Evolutionary conservation across 2,888 invertebrate genomes (phyloP).

Genomic region (Agrochola lota): DNA sequence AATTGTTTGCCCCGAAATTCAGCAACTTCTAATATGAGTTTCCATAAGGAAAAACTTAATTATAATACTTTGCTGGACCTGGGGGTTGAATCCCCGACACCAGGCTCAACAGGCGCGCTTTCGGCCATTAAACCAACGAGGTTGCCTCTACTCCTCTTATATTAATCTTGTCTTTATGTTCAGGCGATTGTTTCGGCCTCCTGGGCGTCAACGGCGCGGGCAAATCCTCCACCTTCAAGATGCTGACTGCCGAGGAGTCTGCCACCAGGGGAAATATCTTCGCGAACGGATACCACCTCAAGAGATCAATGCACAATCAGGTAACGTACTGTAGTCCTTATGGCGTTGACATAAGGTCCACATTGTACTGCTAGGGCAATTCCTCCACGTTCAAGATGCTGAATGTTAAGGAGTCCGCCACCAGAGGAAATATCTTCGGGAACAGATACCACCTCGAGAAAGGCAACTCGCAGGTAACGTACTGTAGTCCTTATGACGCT

Average conservation of each 20-base stretch:
- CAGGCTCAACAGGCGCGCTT: background rate
- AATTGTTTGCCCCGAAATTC: background rate
- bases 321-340: background rate
- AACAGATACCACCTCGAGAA: no score
- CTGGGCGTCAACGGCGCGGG: slow-evolving; percentile 97
- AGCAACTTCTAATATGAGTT: background rate
- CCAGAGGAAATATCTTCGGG: no score
- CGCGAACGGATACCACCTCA: slow-evolving; percentile 80
- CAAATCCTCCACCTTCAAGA: slow-evolving; percentile 96
- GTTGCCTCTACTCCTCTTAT: no score
- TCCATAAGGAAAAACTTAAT: background rate
- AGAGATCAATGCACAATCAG: slow-evolving; percentile 37
- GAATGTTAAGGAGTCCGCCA: no score
- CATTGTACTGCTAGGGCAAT: background rate
- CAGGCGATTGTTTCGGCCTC: slow-evolving; percentile 95
- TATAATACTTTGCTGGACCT: background rate
- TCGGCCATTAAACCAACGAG: background rate
- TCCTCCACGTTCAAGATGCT: no score
- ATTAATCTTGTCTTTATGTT: background rate
- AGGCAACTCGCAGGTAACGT: background rate
- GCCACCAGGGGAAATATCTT: slow-evolving; percentile 85
- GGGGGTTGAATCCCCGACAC: background rate
- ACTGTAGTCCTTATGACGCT: background rate
- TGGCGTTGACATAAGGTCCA: background rate
- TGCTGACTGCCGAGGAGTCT: slow-evolving; percentile 93